Evolutionary conservation across 2,888 invertebrate species (phyloP).

Genomic region (Sinelater perroti): DNA sequence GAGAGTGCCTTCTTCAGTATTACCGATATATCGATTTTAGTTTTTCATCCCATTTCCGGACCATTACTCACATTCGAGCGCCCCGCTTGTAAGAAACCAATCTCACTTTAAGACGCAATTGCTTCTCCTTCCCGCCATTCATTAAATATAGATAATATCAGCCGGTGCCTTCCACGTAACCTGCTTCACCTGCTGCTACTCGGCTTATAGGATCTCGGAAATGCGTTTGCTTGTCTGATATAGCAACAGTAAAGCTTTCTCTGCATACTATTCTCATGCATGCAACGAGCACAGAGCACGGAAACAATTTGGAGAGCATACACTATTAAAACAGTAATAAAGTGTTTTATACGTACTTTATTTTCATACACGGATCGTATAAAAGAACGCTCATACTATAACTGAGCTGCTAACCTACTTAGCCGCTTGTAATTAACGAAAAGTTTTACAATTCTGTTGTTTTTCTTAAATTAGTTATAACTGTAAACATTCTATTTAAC

Average conservation of each 20-base stretch:
- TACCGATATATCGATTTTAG: slow-evolving; percentile 30
- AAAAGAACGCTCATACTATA: too few species aligned
- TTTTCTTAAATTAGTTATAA: too few species aligned
- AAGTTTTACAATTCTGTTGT: too few species aligned
- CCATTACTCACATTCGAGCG: slow-evolving; percentile 40
- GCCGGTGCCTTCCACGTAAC: slow-evolving; percentile 18
- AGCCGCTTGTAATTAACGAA: too few species aligned
- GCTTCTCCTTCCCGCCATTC: slow-evolving; percentile 33
- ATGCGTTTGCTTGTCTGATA: slow-evolving; percentile 1
- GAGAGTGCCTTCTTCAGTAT: slow-evolving; percentile 23
- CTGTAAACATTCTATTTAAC: too few species aligned
- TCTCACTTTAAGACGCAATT: slow-evolving; percentile 39
- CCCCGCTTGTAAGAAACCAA: slow-evolving; percentile 35
- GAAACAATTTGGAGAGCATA: slow-evolving; percentile 11
- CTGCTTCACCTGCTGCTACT: slow-evolving; percentile 21
- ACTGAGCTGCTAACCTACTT: too few species aligned
- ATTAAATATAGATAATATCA: slow-evolving; percentile 39
- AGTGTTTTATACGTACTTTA: too few species aligned
- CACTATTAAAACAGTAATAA: too few species aligned
- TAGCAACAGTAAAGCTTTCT: slow-evolving; percentile 22
- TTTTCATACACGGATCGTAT: too few species aligned
- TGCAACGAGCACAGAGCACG: slow-evolving; percentile 14
- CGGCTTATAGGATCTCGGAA: slow-evolving; percentile 12
- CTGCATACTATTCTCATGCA: slow-evolving; percentile 23
- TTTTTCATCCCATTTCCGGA: slow-evolving; percentile 38